Percentiles rank a stretch among this genome's conserved stretches.
phyloP scores from a whole-genome alignment of 2,888 invertebrate species.

The Lepidonotus clava region DNA sequence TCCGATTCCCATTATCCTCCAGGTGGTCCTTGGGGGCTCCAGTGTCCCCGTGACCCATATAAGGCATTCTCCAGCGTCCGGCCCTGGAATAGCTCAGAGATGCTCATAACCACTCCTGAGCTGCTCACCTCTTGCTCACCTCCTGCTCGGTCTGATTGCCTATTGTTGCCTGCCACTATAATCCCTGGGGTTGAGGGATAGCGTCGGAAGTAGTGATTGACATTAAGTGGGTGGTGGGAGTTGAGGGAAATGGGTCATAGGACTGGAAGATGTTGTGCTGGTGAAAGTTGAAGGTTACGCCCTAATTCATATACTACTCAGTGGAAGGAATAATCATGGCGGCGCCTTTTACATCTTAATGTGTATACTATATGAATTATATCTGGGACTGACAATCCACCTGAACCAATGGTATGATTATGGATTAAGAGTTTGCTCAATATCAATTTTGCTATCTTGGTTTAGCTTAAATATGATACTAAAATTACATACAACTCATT shows the following conservation, averaged over 20 bases:
- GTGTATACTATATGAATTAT: no score
- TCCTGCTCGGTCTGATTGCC: slow-evolving; percentile 20
- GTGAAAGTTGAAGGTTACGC: not conserved
- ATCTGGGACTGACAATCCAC: no score
- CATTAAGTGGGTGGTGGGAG: not conserved
- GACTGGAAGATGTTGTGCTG: not conserved
- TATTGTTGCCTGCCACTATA: slow-evolving; percentile 22
- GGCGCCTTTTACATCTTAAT: not conserved
- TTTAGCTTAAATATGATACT: no score
- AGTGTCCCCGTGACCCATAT: slow-evolving; percentile 2
- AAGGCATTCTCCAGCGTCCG: no score
- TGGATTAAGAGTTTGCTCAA: no score
- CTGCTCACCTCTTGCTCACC: not conserved
- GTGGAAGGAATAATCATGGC: not conserved
- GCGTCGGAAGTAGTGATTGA: slow-evolving; percentile 7
- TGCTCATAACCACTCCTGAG: not conserved
- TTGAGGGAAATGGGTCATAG: not conserved
- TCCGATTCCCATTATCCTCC: not conserved
- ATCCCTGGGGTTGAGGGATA: not conserved
- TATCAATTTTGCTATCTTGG: no score
- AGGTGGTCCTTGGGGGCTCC: slow-evolving; percentile 13
- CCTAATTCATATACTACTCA: not conserved
- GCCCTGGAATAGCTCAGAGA: no score
- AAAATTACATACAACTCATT: no score
- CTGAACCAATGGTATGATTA: no score